Conservation (phyloP, 1,140 invertebrate species). For the Lucilia sericata region DNA sequence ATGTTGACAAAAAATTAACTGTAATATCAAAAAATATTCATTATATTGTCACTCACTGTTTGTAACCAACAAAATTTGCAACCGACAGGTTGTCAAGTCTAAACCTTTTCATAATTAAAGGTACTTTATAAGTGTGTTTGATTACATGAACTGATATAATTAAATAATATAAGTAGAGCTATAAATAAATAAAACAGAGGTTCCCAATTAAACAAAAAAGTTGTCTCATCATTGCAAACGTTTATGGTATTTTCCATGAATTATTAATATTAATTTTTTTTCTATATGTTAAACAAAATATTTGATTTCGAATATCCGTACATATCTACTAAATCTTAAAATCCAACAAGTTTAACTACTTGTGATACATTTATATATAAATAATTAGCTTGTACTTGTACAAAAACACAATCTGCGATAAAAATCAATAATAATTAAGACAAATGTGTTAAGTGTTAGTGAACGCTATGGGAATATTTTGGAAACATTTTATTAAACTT, state of each 20-base stretch:
- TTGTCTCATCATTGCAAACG: background rate
- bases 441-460: background rate
- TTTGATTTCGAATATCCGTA: background rate
- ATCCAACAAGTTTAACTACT: background rate
- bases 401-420: background rate
- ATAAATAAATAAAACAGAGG: background rate
- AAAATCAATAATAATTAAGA: constrained; percentile 18
- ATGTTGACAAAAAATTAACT: no score
- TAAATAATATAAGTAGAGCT: background rate
- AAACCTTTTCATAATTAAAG: no score
- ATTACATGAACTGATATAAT: background rate
- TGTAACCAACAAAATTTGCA: no score
- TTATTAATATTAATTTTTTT: background rate
- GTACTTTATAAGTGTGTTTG: no score
- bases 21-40: no score
- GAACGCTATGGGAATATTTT: background rate
- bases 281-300: background rate
- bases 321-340: background rate
- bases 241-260: background rate
- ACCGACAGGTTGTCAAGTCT: no score
- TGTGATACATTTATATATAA: background rate
- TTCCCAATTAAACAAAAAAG: background rate
- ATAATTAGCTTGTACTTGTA: background rate
- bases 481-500: background rate
- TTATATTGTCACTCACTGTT: no score